These are phyloP conservation scores for Euzophera pinguis DNA, from an alignment of 2,888 invertebrate species.

Conservation along the genomic window DNA sequence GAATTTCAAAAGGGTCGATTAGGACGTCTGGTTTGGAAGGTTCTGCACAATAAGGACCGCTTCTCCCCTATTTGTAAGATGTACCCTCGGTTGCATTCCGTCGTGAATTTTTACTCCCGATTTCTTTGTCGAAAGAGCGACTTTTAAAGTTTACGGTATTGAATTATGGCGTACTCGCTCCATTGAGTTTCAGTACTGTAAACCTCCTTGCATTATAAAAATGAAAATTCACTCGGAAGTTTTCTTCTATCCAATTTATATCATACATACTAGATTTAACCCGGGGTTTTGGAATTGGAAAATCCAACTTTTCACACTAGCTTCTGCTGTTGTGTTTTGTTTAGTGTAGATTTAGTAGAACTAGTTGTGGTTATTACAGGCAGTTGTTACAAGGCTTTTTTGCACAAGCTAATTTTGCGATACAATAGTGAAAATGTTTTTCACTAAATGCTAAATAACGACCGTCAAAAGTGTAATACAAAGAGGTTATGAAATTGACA, in stretches of 20 bases:
- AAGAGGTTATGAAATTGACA: too few relatives aligned
- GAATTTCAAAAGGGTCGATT: conserved; percentile 79
- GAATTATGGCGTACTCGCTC: conserved; percentile 57
- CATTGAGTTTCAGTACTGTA: conserved; percentile 49
- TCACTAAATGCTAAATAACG: too few relatives aligned
- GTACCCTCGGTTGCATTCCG: conserved; percentile 53
- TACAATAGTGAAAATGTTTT: too few relatives aligned
- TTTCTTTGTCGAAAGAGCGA: conserved; percentile 52
- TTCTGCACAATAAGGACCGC: conserved; percentile 62
- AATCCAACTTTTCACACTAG: too few relatives aligned
- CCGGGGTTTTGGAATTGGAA: too few relatives aligned
- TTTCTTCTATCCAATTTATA: background rate
- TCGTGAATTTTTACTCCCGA: conserved; percentile 52
- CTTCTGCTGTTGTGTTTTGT: too few relatives aligned
- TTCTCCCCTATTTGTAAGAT: conserved; percentile 68
- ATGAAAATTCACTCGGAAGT: conserved; percentile 23
- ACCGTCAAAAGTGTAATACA: too few relatives aligned
- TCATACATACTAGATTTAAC: background rate
- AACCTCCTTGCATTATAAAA: conserved; percentile 22
- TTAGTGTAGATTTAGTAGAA: too few relatives aligned
- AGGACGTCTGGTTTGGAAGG: conserved; percentile 78
- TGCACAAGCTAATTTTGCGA: too few relatives aligned
- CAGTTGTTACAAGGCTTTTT: too few relatives aligned
- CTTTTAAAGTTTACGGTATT: conserved; percentile 59
- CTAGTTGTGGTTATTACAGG: too few relatives aligned